Evolutionary conservation across 2,888 invertebrate species (phyloP).

Genomic region (Euplagia quadripunctaria): DNA sequence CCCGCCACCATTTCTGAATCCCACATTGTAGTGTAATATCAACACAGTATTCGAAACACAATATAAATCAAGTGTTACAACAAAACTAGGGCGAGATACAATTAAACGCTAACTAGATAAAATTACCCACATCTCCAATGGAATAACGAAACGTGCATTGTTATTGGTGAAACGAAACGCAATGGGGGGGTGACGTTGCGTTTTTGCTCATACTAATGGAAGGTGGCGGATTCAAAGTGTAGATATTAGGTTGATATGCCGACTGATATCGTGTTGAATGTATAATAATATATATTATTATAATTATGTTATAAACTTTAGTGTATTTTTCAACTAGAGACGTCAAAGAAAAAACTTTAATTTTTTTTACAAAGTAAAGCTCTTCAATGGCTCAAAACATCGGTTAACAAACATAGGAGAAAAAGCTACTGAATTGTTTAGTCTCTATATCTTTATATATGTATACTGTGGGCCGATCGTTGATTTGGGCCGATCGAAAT

Average conservation of each 20-base stretch:
- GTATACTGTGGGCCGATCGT: too few relatives aligned
- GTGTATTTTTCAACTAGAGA: too few relatives aligned
- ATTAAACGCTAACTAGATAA: slow-evolving; percentile 57
- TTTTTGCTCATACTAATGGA: slow-evolving; percentile 12
- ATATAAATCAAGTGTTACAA: slow-evolving; percentile 49
- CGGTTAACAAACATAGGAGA: too few relatives aligned
- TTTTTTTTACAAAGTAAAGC: too few relatives aligned
- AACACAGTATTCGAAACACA: slow-evolving; percentile 9
- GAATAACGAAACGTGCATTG: slow-evolving; percentile 42
- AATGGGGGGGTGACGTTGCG: slow-evolving; percentile 52
- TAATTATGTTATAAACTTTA: too few relatives aligned
- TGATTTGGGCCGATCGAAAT: too few relatives aligned
- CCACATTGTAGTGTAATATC: slow-evolving; percentile 16
- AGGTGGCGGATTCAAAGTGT: slow-evolving; percentile 3
- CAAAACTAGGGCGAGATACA: slow-evolving; percentile 55
- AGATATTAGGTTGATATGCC: not conserved
- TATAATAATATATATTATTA: too few relatives aligned
- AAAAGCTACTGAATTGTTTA: too few relatives aligned
- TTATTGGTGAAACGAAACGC: slow-evolving; percentile 50
- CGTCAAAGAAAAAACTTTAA: too few relatives aligned
- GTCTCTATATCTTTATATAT: too few relatives aligned
- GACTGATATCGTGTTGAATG: not conserved
- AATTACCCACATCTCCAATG: slow-evolving; percentile 60
- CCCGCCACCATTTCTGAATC: slow-evolving; percentile 4
- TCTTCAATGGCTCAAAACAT: too few relatives aligned